phyloP scores from a whole-genome alignment of 2,797 vertebrate species.

The Acridotheres tristis region DNA sequence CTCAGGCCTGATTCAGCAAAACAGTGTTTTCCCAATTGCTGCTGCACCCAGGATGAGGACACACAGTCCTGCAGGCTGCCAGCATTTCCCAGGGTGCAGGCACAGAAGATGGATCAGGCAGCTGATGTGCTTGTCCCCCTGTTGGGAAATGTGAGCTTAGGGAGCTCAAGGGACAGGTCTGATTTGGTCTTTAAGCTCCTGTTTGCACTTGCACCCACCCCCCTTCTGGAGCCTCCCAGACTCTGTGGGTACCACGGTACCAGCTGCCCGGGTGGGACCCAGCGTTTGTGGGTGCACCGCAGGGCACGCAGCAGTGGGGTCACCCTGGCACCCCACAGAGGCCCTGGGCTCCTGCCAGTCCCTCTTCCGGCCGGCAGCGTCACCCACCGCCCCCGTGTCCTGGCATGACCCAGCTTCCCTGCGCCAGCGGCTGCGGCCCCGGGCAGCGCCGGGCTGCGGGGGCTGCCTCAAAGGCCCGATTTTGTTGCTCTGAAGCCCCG shows the following conservation, averaged over 20 bases:
- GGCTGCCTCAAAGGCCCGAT: background rate
- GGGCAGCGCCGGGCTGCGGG: background rate
- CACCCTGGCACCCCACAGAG: background rate
- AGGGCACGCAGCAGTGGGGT: background rate
- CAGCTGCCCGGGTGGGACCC: accelerated
- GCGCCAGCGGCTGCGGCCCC: accelerated
- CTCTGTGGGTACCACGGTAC: accelerated
- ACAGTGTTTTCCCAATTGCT: background rate
- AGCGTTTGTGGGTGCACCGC: accelerated
- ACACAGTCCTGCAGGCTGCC: background rate
- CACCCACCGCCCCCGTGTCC: background rate
- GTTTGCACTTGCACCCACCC: accelerated
- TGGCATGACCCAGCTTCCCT: accelerated
- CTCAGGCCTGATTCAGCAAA: background rate
- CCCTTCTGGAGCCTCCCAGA: background rate
- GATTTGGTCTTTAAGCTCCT: background rate
- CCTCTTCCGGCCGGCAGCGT: background rate
- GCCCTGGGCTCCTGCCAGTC: background rate
- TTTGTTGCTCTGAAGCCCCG: background rate
- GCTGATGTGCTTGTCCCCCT: background rate
- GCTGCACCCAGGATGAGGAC: background rate
- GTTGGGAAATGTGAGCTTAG: background rate
- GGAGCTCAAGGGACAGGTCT: background rate
- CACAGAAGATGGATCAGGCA: too few relatives aligned
- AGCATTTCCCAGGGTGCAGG: accelerated